These are phyloP conservation scores for Petrocephalus sullivani DNA, from an alignment of 2,797 vertebrate species.

Conservation along the genomic window DNA sequence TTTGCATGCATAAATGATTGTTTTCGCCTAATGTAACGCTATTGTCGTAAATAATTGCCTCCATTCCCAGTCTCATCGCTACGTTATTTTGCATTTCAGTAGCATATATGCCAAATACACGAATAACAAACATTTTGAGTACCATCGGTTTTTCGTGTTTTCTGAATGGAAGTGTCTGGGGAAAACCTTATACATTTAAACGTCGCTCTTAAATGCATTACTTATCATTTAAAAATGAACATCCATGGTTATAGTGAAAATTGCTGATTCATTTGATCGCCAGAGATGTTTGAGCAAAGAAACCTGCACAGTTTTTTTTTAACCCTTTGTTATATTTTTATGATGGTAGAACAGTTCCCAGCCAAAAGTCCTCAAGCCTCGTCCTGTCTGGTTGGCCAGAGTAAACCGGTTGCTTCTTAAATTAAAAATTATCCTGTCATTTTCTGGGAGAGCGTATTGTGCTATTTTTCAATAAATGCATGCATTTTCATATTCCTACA, in stretches of 20 bases:
- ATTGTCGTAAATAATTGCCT: neutral
- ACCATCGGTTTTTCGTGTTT: neutral
- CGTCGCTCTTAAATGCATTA: neutral
- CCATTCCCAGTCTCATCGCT: neutral
- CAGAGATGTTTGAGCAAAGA: neutral
- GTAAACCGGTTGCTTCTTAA: neutral
- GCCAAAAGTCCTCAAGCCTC: neutral
- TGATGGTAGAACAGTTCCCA: neutral
- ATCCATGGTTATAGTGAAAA: neutral
- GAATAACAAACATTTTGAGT: neutral
- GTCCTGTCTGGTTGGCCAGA: neutral
- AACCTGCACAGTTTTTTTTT: neutral
- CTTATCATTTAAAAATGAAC: neutral
- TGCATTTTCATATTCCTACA: neutral
- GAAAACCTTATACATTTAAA: neutral
- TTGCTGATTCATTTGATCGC: neutral
- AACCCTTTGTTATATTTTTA: neutral
- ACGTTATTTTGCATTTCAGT: neutral
- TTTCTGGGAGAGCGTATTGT: neutral
- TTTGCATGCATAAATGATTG: slow-evolving; percentile 56
- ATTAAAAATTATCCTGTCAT: neutral
- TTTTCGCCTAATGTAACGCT: neutral
- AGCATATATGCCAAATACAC: neutral
- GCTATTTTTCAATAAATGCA: neutral
- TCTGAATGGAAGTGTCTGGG: neutral